A percentile compares a stretch with the other conserved stretches of the same genome.
phyloP scores from a whole-genome alignment of 2,797 vertebrate species.

The Mormyrus hasselquistii region DNA sequence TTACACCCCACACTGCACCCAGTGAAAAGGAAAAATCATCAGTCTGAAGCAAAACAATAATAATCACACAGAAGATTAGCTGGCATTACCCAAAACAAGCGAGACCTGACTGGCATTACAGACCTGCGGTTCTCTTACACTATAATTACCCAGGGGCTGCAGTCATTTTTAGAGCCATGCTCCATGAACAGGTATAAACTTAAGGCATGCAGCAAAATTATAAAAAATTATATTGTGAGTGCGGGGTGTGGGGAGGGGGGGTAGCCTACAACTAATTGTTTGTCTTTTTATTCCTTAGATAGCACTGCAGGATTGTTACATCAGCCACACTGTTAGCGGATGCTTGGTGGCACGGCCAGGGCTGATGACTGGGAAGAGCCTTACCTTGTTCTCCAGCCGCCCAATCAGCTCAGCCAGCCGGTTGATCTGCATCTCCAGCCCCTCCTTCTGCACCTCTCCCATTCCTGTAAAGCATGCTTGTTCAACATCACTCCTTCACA shows the following conservation, averaged over 20 bases:
- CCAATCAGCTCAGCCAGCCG: constrained; percentile 86
- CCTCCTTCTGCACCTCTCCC: constrained; percentile 76
- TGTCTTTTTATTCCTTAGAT: not conserved
- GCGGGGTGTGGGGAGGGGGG: not conserved
- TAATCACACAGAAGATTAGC: constrained; percentile 27
- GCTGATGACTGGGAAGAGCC: not conserved
- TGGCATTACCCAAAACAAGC: constrained; percentile 20
- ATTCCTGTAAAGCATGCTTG: constrained; percentile 52
- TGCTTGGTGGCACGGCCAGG: not conserved
- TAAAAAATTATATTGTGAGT: not conserved
- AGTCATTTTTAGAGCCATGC: not conserved
- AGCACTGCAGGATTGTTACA: not conserved
- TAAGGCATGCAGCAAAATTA: not conserved
- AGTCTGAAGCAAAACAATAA: constrained; percentile 20
- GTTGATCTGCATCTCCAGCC: constrained; percentile 86
- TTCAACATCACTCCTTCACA: not conserved
- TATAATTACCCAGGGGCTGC: constrained; percentile 21
- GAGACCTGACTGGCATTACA: constrained; percentile 22
- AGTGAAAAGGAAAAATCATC: not conserved
- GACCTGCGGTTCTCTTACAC: constrained; percentile 4
- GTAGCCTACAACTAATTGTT: not conserved
- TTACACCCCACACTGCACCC: not conserved
- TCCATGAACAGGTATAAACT: not conserved
- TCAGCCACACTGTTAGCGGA: not conserved
- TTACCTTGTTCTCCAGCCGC: constrained; percentile 90